Conservation (phyloP, 1,140 invertebrate genomes). For the Neotoxoptera formosana region DNA sequence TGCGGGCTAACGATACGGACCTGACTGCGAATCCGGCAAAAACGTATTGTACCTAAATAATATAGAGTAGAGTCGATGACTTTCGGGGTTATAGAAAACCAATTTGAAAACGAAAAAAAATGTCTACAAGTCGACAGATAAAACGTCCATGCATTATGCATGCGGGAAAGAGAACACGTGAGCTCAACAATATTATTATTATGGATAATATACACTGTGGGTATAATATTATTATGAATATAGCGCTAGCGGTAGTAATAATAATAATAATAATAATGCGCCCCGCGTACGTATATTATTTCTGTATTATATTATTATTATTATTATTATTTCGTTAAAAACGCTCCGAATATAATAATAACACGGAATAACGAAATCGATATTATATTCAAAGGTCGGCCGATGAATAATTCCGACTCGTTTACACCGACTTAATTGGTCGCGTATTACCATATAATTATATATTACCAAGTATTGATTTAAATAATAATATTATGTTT, state of each 20-base stretch:
- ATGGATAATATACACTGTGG: neutral
- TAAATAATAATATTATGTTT: too few species aligned
- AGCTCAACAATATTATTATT: too few species aligned
- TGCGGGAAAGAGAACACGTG: neutral
- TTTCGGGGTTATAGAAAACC: neutral
- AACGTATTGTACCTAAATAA: too few species aligned
- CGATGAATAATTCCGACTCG: neutral
- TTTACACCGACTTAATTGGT: neutral
- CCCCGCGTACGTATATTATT: neutral
- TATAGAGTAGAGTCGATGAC: too few species aligned
- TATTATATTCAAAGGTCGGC: neutral
- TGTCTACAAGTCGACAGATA: neutral
- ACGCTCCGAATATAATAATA: neutral
- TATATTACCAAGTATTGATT: neutral
- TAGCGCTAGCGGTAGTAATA: neutral
- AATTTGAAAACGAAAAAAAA: neutral
- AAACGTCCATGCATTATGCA: neutral
- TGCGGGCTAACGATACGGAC: neutral
- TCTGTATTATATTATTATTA: neutral
- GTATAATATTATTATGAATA: neutral
- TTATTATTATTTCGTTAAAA: neutral
- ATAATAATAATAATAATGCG: too few species aligned
- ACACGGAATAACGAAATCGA: neutral
- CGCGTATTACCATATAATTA: neutral
- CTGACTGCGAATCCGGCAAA: neutral